phyloP scores from a whole-genome alignment of 2,888 invertebrate genomes.

The Chrysina gloriosa region DNA sequence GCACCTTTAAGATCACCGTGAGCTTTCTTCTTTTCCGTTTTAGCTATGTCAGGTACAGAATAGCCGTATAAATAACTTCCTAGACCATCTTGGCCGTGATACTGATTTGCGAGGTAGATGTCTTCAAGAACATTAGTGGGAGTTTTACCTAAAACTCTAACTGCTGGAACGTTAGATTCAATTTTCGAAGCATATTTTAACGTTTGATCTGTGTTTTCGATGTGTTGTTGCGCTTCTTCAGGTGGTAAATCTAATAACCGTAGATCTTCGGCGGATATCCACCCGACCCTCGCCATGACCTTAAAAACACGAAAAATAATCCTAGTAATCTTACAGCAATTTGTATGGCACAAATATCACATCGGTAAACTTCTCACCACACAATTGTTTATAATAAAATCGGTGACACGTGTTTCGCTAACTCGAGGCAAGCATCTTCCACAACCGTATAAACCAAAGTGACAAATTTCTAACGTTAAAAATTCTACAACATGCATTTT shows the following conservation, averaged over 20 bases:
- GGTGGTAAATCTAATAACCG: conserved; percentile 68
- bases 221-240: conserved; percentile 66
- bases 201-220: conserved; percentile 64
- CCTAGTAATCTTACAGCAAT: no score
- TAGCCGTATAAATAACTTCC: conserved; percentile 81
- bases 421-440: no score
- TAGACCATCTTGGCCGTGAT: conserved; percentile 73
- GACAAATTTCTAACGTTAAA: no score
- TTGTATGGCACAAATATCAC: no score
- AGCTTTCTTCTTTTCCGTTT: conserved; percentile 76
- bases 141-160: conserved; percentile 64
- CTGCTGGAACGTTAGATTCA: conserved; percentile 66
- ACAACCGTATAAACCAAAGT: no score
- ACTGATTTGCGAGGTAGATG: conserved; percentile 77
- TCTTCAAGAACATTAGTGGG: conserved; percentile 77
- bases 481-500: no score
- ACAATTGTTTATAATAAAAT: no score
- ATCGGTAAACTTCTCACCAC: no score
- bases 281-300: neutral
- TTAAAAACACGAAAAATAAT: neutral
- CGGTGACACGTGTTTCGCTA: no score
- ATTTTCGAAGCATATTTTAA: conserved; percentile 68
- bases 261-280: conserved; percentile 63
- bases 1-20: conserved; percentile 80
- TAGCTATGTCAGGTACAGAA: conserved; percentile 78